phyloP scores from a whole-genome alignment of 2,888 invertebrate genomes.

The Subacronicta megacephala region DNA sequence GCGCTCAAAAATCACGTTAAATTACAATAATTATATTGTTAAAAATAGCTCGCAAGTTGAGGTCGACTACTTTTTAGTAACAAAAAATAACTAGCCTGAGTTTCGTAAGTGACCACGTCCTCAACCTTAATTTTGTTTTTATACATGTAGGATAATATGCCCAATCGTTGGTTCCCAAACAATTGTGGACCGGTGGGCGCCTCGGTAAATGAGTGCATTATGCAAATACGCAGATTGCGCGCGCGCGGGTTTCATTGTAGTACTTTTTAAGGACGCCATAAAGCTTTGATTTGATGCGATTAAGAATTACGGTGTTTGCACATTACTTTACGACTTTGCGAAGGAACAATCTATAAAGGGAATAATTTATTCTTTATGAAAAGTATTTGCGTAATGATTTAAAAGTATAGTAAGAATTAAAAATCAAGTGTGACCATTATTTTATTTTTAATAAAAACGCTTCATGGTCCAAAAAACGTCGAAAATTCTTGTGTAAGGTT shows the following conservation, averaged over 20 bases:
- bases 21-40: constrained; percentile 69
- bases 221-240: constrained; percentile 59
- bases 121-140: constrained; percentile 73
- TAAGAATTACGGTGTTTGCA: constrained; percentile 23
- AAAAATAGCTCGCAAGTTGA: constrained; percentile 56
- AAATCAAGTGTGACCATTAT: background rate
- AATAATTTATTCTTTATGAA: constrained; percentile 13
- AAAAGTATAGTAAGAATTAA: background rate
- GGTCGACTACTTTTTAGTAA: constrained; percentile 68
- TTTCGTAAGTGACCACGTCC: constrained; percentile 67
- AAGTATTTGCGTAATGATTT: background rate
- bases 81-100: constrained; percentile 53
- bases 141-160: constrained; percentile 52
- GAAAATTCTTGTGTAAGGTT: background rate
- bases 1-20: constrained; percentile 60
- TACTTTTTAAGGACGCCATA: constrained; percentile 29
- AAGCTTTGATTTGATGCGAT: constrained; percentile 35
- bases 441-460: no score
- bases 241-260: constrained; percentile 47
- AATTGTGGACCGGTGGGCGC: constrained; percentile 48
- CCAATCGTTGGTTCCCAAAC: constrained; percentile 44
- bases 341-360: constrained; percentile 13
- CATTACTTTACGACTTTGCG: constrained; percentile 13
- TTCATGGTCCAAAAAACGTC: background rate
- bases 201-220: constrained; percentile 60